Evolutionary conservation across 2,797 vertebrate species (phyloP), one percentile per base, ranked within the genome.

Genomic region (Microctenopoma steveboyesi): DNA sequence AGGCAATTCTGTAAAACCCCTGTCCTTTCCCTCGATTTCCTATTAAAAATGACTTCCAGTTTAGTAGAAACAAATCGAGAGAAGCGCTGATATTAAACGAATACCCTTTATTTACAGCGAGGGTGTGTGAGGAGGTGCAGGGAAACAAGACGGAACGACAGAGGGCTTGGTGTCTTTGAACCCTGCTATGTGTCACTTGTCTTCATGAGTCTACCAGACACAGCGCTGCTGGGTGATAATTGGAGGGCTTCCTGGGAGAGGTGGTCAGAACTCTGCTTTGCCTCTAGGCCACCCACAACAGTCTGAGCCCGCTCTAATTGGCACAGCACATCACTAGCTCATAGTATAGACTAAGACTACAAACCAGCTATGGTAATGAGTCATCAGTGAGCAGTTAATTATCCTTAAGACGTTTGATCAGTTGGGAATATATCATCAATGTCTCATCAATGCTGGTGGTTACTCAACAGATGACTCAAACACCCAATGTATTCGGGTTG

Each of bases 201-300:
- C 65, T 80, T 86, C 64, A 61, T 78, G 85, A 89, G 83, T 87
- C 74, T 55, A 85, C 25, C 86, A 72, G 83, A 69, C 79, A 55
- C 72, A 47, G 83, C 81, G 79, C 84, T 87, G 81, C 87, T 83
- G 85, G 83, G 87, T 79, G 88, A 86, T 93, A 93, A 93, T 94
- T 93, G 90, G 89, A 89, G 88, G 83, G 82, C 73, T 87, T 89
- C 85, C 81, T 91, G 89, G 87, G 89, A 84, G 76, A 88, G 86
- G 82, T 85, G 86, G 88, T 84, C 82, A 16, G 77, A 58, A 79
- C 78, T 77, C 79, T 35, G 76, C 64, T 78, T 83, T 74, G 85
- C 89, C 86, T 88, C 80, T 82, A 78, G 85, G 79, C 79, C 83
- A 76, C 79, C 82, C 82, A 80, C 81, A 69, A 61, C 86, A 79